Evolutionary conservation across 2,113 vertebrate species (phyloP), one percentile per base, ranked within the genome.

Genomic region (Diphyllodes magnificus): DNA sequence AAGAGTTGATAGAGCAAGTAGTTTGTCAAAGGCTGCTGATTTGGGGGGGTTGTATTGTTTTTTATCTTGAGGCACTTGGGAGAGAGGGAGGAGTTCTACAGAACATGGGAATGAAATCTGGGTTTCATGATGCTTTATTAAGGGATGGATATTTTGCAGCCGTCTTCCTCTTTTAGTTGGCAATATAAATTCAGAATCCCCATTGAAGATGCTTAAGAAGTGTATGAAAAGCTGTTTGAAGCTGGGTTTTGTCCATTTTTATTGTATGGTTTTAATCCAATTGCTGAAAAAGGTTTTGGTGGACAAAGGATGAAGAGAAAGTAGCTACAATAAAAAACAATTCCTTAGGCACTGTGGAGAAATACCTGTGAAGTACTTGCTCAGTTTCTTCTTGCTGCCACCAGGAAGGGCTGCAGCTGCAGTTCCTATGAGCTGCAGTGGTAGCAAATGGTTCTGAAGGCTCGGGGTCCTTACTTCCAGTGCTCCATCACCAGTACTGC

Each of bases 401-500:
- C 13, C 27, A 68, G 49, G 47, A 31, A 28, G 15, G 42, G 79
- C 6, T 56, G 60, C 63, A 81, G 51, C 39, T 61, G 60, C 51
- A 25, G 17, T 27, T 54, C 6, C n/a, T 27, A 0, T 12, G 7
- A 84, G 9, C 23, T n/a, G 45, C 50, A 16, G 0, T 6, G 35
- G 47, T 30, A 68, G 9, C 39, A 44, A 25, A 19, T 23, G 15
- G 33, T n/a, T 42, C 40, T 40, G 49, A 42, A n/a, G 30, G 31
- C 15, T 37, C 2, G 10, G 23, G 14, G 3, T 75, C 15, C 2
- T 40, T 31, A 2, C 15, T 11, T 65, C 20, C 13, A 7, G 23
- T 33, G 28, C 35, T 31, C 0, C 20, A 12, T 4, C 39, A 31
- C 13, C 35, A 24, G 23, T 9, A 4, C 24, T 17, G 9, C n/a